Conservation (phyloP, 1,140 invertebrate genomes). For the roundworm (Caenorhabditis elegans) region DNA sequence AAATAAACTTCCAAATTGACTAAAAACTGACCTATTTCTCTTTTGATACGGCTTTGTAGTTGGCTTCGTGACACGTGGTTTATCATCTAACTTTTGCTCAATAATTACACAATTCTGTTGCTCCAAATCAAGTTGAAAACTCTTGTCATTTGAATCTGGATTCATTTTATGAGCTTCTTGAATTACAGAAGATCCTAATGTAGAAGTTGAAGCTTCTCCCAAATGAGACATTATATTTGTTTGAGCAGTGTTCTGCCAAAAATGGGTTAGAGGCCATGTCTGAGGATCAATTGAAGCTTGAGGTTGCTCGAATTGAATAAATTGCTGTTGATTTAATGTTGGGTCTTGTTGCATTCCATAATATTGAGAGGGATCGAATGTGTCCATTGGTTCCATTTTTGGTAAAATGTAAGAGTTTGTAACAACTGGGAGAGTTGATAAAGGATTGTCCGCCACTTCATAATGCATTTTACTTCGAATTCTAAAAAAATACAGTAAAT, state of each 20-base stretch:
- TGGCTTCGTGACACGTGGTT: not conserved
- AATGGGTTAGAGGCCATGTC: constrained; percentile 7
- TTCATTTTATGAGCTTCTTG: constrained; percentile 4
- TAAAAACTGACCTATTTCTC: constrained; percentile 22
- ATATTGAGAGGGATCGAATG: constrained; percentile 6
- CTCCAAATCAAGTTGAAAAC: not conserved
- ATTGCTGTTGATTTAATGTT: not conserved
- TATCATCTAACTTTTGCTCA: not conserved
- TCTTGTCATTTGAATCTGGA: not conserved
- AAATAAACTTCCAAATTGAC: too few species aligned
- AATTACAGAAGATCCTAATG: not conserved
- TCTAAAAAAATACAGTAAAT: not conserved
- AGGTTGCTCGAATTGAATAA: not conserved
- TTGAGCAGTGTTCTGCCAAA: not conserved
- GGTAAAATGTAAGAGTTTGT: not conserved
- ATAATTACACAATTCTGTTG: not conserved
- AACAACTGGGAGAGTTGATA: not conserved
- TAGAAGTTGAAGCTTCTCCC: not conserved
- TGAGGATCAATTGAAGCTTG: not conserved
- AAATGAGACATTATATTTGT: not conserved
- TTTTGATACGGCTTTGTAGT: constrained; percentile 42
- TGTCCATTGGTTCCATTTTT: constrained; percentile 1
- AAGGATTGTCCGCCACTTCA: not conserved
- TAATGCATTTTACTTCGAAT: not conserved
- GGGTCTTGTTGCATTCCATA: not conserved